Evolutionary conservation across 2,113 vertebrate species (phyloP), one percentile per base, ranked within the genome.

Genomic region (Eulemur rufifrons): DNA sequence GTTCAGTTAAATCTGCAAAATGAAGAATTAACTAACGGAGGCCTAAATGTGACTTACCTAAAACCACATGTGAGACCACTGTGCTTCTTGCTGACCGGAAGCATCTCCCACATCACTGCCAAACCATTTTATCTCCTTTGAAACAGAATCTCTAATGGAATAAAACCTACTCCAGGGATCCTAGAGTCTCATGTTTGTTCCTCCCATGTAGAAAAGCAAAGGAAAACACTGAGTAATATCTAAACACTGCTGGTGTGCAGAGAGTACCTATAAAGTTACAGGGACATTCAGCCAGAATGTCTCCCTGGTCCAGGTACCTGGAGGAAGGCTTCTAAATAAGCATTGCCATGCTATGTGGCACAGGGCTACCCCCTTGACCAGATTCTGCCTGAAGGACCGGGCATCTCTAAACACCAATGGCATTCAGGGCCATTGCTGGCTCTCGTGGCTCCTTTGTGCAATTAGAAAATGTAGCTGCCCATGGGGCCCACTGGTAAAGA

Each of bases 71-170:
- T 1, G 11, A 63, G 86, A 74, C 47, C 8, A 0, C 47, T n/a
- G 21, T 71, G 68, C 61, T 52, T 77, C 52, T 27, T 64, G 52
- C 56, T 29, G 47, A 21, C 45, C 6, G 10, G 69, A 54, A 74
- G 17, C 63, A 13, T 12, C 76, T 78, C 23, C 56, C 8, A 6
- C 82, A 71, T 47, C 45, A 11, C 32, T 21, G 27, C 74, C 32
- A 54, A 29, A 42, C 42, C 39, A 73, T 34, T 69, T 50, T 54
- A 39, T 71, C 91, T 68, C 32, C 84, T 95, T 91, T 45, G 52
- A 69, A 63, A 54, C 47, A 74, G 56, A 74, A 29, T 76, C 89
- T 89, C 71, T 77, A n/a, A 3, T 77, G 76, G 74, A 73, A 29
- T 92, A 37, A 78, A 42, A 63, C 9, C 20, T 42, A 29, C 34